These are phyloP conservation scores for Tragelaphus eurycerus DNA, from an alignment of 2,797 vertebrate genomes.

Conservation along the genomic window DNA sequence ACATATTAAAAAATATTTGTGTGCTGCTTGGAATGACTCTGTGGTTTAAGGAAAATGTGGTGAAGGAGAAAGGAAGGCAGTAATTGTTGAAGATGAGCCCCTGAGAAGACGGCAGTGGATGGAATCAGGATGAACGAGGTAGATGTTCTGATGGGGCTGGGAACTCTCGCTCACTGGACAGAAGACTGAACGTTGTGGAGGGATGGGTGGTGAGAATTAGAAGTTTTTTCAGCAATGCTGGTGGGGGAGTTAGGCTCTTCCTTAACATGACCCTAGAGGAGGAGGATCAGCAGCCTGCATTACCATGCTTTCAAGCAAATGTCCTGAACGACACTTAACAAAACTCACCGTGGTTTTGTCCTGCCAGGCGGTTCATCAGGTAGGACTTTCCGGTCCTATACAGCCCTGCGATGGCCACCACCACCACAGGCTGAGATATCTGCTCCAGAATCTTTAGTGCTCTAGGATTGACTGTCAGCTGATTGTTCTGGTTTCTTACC, in stretches of 20 bases:
- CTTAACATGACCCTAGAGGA: background rate
- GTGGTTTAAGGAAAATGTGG: background rate
- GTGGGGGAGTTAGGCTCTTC: background rate
- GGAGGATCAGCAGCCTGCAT: background rate
- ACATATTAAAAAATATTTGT: background rate
- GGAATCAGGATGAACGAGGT: accelerated
- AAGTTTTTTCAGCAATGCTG: background rate
- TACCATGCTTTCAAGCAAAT: background rate
- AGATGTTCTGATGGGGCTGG: background rate
- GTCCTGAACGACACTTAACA: background rate
- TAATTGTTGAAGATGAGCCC: background rate
- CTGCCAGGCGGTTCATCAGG: conserved; percentile 12
- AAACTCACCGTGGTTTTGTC: background rate
- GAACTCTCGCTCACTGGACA: background rate
- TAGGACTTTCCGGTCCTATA: conserved; percentile 65
- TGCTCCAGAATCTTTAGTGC: conserved; percentile 72
- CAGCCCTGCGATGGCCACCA: conserved; percentile 63
- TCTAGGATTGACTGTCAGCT: conserved; percentile 51
- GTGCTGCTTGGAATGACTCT: background rate
- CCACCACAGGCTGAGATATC: conserved; percentile 79
- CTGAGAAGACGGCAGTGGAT: background rate
- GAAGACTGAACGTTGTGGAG: background rate
- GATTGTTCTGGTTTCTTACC: conserved; percentile 67
- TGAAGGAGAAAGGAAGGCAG: background rate
- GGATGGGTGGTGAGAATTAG: background rate